A percentile compares a stretch with the other conserved stretches of the same genome.
Conservation (phyloP, 2,888 invertebrate species). For the Drymonia ruficornis region DNA sequence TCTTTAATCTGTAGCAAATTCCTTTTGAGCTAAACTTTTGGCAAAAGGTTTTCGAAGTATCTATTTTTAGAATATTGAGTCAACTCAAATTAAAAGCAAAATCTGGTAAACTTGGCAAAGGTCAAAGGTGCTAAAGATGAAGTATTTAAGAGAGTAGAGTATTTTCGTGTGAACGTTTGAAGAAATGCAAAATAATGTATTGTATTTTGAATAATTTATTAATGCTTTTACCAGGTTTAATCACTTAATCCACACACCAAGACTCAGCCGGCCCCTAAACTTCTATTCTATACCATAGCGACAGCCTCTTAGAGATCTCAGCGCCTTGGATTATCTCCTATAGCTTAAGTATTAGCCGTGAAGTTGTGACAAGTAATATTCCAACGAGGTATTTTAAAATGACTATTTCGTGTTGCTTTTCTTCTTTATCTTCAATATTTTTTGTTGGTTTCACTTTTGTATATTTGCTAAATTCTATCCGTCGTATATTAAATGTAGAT, state of each 20-base stretch:
- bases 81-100: too few species aligned
- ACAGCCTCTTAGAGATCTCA: conserved; percentile 27
- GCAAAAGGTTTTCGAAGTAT: too few species aligned
- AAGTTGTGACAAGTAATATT: conserved; percentile 4
- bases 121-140: too few species aligned
- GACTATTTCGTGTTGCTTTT: background rate
- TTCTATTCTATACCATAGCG: conserved; percentile 18
- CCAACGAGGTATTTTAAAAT: background rate
- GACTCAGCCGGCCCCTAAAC: background rate
- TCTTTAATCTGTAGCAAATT: background rate
- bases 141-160: too few species aligned
- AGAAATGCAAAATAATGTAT: too few species aligned
- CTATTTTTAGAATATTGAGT: too few species aligned
- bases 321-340: conserved; percentile 23
- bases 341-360: conserved; percentile 21
- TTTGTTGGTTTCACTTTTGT: background rate
- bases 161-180: too few species aligned
- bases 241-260: background rate
- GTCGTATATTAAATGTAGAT: too few species aligned
- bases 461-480: background rate
- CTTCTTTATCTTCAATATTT: background rate
- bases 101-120: too few species aligned
- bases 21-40: background rate
- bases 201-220: too few species aligned
- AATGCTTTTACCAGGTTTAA: background rate